phyloP scores from a whole-genome alignment of 2,113 vertebrate genomes.

The Solenodon paradoxus region DNA sequence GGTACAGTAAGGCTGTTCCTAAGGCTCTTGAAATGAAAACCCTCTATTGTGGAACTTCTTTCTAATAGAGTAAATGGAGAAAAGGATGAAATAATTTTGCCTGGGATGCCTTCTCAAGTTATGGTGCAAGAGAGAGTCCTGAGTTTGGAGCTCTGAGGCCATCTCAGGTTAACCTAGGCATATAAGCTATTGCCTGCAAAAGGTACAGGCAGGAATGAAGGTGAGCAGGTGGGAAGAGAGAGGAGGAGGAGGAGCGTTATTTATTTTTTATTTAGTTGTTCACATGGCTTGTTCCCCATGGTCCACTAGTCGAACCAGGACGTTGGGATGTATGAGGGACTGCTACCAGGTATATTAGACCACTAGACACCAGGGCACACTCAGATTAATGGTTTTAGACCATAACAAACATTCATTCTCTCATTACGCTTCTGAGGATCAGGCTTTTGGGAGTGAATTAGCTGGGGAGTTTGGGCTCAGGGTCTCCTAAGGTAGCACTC shows the following conservation, averaged over 20 bases:
- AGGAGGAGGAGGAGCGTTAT: too few species aligned
- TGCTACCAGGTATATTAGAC: too few species aligned
- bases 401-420: neutral
- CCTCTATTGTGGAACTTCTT: constrained; percentile 52
- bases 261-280: too few species aligned
- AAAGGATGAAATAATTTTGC: constrained; percentile 32
- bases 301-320: too few species aligned
- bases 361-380: too few species aligned
- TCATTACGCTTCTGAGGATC: neutral
- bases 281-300: too few species aligned
- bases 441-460: neutral
- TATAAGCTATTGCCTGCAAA: neutral
- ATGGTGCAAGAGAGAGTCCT: neutral
- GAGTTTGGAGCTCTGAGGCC: neutral
- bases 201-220: too few species aligned
- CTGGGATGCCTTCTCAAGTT: neutral
- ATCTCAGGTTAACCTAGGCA: neutral
- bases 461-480: neutral
- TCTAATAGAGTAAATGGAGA: constrained; percentile 54
- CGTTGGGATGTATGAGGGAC: too few species aligned
- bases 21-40: constrained; percentile 55
- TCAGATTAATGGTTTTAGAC: neutral
- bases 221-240: too few species aligned
- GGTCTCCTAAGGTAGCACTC: neutral
- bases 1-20: constrained; percentile 58